Base-by-base conservation (phyloP, 2,888 invertebrate species). In the Tachina fera region DNA sequence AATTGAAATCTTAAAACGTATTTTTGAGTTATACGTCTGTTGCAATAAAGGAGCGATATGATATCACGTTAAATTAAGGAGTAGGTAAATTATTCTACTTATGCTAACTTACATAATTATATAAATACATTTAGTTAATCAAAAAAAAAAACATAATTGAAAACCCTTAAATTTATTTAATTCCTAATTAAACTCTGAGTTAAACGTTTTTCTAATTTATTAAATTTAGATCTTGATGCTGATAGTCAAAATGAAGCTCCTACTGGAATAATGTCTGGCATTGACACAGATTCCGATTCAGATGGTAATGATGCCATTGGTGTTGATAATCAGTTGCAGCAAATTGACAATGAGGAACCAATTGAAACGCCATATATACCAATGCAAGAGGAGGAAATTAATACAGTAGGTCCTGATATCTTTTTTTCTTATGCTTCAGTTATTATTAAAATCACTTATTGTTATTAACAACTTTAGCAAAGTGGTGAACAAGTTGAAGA, bases 401-500 rank as follows among this genome's bases (percentile, higher is more conserved):
- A 94, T 71, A 93, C 93, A 89, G 94, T 65, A 39, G 16, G 75
- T 65, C 19, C 83, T 22, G 11, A 22, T 14, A 49, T 3, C 6
- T 63, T 9, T 58, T 31, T 0, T 31, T 39, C 5, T 31, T 71
- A 56, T 58, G 74, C 79, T 68, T 22, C 31, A 41, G 51, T 49
- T 16, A 71, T 81, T n/a, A 41, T 72, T 49, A 4, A 56, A 14
- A 16, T 61, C 1, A 19, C 41, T 58, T 45, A 9, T 16, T 71
- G 11, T 53, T 13, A 19, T 47, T 56, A n/a, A 43, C 19, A 56
- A 45, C 16, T 43, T 74, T 68, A 75, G 68, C 79, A 86, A 96
- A 95, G 95, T 19, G 97, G 97, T 0, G 97, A 96, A 90, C 96
- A 98, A 90, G 97, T 98, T 2, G 97, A 98, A 91, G 98, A 98